Base-by-base conservation (phyloP, 2,113 vertebrate species). In the Cyanoramphus novaezelandiae region DNA sequence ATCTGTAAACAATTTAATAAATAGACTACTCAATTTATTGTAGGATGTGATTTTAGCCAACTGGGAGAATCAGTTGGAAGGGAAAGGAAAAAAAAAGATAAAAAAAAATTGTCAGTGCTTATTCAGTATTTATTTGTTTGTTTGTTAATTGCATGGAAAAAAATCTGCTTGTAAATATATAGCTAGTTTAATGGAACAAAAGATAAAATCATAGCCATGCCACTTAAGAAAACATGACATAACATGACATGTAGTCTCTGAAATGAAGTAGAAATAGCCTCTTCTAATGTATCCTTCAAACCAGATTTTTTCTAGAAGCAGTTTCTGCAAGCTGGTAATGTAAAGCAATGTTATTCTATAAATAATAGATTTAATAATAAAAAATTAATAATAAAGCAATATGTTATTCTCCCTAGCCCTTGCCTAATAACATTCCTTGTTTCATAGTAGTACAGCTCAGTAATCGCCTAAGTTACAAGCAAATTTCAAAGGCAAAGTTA, bases 1-100 rank as follows among this genome's bases (percentile, higher is more conserved):
- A 76, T 57, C 84, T 94, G 79, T 83, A 74, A 90, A 77, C 41
- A 88, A 82, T 95, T 88, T 88, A 33, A 94, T 62, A 77, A 83
- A 94, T 62, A 80, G 77, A 59, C 24, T 49, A 59, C 14, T 15
- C 41, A 17, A 4, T 55, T 67, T 83, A 57, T 33, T 67, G 64
- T 67, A 31, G 27, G 52, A 71, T 64, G 27, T 68, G 43, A 77
- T 81, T 93, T 90, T 60, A 93, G 60, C 55, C 79, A 71, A 90
- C 74, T 63, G n/a, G 24, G 33, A 86, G 33, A 64, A 78, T 68
- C 43, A 47, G 25, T 2, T 1, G 33, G 3, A 20, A 5, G 3
- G 11, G 2, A 3, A 2, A 17, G 11, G 9, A 7, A 2, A 13
- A n/a, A n/a, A 21, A 16, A 5, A 3, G 6, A 21, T 1, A 0